Base-by-base conservation (phyloP, 2,888 invertebrate species). In the Aplocera efformata region DNA sequence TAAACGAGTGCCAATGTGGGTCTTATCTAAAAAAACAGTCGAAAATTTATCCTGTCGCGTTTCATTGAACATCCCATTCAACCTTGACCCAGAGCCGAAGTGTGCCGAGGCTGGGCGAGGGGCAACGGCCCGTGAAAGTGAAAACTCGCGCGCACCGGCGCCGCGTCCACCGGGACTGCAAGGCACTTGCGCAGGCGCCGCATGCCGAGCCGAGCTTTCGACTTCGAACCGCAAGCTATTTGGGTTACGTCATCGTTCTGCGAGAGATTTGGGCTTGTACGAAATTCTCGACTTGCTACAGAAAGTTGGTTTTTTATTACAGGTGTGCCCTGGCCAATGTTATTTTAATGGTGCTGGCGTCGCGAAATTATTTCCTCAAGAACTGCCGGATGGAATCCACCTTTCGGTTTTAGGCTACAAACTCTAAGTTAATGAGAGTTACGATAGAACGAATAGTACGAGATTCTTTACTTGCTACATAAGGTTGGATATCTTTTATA, bases 41-140 rank as follows among this genome's bases (percentile, higher is more conserved):
- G 8, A 40, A 8, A 28, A 20, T n/a, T 20, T 35, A 30, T 36
- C 40, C 32, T 36, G 35, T 39, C 17, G 28, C 8, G 45, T 40
- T 38, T 43, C 51, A 43, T 46, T 42, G 33, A 42, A 24, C 39
- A 42, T 35, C 52, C 60, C 34, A 41, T 39, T 13, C 54, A 65
- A 56, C 78, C 78, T 79, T 78, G 77, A 74, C 77, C 69, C 56
- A 60, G 60, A 53, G 56, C 41, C 57, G 56, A 67, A 74, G 68
- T 68, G 61, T 53, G 71, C 57, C 72, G 75, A 70, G 72, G 72
- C 59, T 65, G 64, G 38, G 50, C 53, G 60, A 53, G 63, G 77
- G 73, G 63, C 79, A 76, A 57, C 63, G 77, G 70, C 74, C 76
- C 66, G 64, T 61, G 76, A 79, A 77, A 79, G 79, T 77, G 79